A percentile compares a stretch with the other conserved stretches of the same genome.
Conservation (phyloP, 2,113 vertebrate genomes). For the Zapornia atra region DNA sequence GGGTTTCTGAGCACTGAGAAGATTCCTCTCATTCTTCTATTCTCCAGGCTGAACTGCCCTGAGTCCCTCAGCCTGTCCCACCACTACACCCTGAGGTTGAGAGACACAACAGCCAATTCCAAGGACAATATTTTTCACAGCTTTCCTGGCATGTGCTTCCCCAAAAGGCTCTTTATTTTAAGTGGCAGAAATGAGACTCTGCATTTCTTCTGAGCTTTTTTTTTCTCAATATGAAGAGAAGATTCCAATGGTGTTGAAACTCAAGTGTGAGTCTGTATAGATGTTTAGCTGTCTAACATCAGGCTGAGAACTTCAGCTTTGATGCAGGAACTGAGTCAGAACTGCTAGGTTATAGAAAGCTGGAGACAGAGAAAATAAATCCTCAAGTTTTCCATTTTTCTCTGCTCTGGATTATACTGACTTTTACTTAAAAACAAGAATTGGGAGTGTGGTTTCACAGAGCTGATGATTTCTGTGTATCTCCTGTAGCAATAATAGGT, state of each 20-base stretch:
- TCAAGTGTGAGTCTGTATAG: background rate
- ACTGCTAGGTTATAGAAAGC: background rate
- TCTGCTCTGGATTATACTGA: background rate
- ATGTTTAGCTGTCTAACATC: background rate
- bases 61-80: no score
- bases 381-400: background rate
- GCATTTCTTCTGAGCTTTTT: background rate
- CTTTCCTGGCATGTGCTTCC: background rate
- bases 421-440: background rate
- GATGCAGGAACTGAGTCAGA: background rate
- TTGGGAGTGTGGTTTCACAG: background rate
- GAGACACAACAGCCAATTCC: background rate
- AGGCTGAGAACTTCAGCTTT: background rate
- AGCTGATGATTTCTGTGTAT: background rate
- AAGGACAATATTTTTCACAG: background rate
- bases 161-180: background rate
- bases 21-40: no score
- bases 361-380: background rate
- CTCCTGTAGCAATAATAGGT: background rate
- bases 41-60: no score
- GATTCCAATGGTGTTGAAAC: background rate
- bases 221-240: background rate
- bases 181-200: background rate
- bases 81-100: background rate
- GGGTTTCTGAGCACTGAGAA: no score